These are phyloP conservation scores for Nothoprocta pentlandii DNA, from an alignment of 2,113 vertebrate genomes.

Conservation along the genomic window DNA sequence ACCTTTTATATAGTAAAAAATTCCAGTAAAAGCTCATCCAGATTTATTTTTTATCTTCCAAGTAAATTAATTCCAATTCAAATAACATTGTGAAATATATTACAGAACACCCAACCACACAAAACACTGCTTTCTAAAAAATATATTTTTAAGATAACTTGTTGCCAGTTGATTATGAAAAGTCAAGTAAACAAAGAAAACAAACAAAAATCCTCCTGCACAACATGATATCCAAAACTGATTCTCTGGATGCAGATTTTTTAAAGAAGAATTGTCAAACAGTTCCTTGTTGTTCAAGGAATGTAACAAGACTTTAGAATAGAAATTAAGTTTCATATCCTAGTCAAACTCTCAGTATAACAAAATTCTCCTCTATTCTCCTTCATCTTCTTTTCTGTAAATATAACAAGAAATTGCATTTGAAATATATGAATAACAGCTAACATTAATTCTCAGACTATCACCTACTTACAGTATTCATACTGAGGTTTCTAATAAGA, in stretches of 20 bases:
- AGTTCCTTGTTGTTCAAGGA: neutral
- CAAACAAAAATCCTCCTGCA: too few species aligned
- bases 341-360: too few species aligned
- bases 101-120: neutral
- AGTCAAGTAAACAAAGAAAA: too few species aligned
- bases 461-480: neutral
- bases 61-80: neutral
- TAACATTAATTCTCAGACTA: neutral
- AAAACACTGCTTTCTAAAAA: too few species aligned
- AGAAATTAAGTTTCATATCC: neutral
- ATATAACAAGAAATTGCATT: neutral
- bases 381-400: neutral
- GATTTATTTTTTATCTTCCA: neutral
- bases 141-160: too few species aligned
- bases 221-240: too few species aligned
- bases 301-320: neutral
- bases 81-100: neutral
- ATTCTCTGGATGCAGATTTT: too few species aligned
- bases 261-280: neutral
- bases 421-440: neutral
- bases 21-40: neutral
- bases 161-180: neutral
- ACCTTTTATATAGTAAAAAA: neutral
- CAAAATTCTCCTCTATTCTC: too few species aligned
- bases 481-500: neutral